phyloP scores from a whole-genome alignment of 2,113 vertebrate genomes.

The Hassar affinis region DNA sequence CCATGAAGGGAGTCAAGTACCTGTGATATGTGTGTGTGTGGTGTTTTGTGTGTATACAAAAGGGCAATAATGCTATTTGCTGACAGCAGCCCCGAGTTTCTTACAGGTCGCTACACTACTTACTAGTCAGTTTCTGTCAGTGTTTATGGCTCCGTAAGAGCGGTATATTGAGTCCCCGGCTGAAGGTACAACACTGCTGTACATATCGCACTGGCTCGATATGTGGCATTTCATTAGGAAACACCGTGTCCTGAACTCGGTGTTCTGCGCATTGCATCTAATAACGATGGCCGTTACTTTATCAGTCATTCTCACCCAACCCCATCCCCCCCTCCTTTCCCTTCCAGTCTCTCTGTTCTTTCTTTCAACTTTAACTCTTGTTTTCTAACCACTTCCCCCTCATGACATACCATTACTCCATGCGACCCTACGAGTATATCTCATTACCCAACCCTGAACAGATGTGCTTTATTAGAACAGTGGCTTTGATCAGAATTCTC shows the following conservation, averaged over 20 bases:
- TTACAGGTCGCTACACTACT: conserved; percentile 14
- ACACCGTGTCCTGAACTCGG: not conserved
- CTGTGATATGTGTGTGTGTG: conserved; percentile 29
- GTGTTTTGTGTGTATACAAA: not conserved
- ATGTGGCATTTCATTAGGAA: not conserved
- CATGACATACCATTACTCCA: not conserved
- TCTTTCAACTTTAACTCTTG: not conserved
- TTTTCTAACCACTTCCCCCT: not conserved
- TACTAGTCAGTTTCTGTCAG: not conserved
- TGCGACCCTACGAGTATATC: not conserved
- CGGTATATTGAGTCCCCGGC: not conserved
- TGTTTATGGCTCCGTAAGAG: not conserved
- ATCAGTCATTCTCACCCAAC: not conserved
- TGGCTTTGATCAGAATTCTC: not conserved
- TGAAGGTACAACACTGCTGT: not conserved
- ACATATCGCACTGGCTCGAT: not conserved
- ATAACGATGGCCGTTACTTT: not conserved
- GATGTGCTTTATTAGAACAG: not conserved
- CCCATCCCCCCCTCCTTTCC: too few relatives aligned
- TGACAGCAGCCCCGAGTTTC: not conserved
- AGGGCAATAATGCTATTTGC: not conserved
- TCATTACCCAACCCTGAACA: not conserved
- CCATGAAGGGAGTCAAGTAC: conserved; percentile 25
- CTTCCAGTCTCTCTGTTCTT: not conserved
- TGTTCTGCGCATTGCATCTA: not conserved